These are phyloP conservation scores for Pachypanchax playfairii DNA, from an alignment of 2,113 vertebrate species.

Conservation along the genomic window DNA sequence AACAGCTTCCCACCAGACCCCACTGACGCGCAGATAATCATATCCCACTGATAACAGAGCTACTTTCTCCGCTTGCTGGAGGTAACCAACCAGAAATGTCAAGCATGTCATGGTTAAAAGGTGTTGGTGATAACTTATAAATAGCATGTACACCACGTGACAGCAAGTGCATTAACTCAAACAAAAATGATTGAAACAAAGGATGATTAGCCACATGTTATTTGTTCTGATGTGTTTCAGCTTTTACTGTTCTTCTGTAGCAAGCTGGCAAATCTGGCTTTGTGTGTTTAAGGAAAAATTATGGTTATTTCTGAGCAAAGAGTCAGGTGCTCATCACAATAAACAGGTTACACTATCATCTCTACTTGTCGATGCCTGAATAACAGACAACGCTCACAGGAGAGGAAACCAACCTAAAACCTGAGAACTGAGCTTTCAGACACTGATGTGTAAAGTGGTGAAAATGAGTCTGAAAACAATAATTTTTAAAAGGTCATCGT, in stretches of 20 bases:
- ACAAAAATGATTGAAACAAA: neutral
- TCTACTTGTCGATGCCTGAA: conserved; percentile 21
- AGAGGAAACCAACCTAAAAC: conserved; percentile 11
- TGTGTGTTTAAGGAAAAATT: conserved; percentile 38
- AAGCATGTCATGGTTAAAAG: conserved; percentile 51
- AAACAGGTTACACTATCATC: conserved; percentile 59
- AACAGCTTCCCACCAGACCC: conserved; percentile 33
- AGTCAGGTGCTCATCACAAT: conserved; percentile 33
- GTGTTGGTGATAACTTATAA: conserved; percentile 34
- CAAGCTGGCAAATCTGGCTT: conserved; percentile 25
- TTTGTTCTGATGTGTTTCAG: conserved; percentile 17
- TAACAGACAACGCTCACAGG: conserved; percentile 36
- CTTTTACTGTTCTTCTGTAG: conserved; percentile 13
- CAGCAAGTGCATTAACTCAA: conserved; percentile 5
- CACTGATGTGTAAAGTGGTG: neutral
- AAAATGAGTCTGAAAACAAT: conserved; percentile 49
- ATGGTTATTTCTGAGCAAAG: conserved; percentile 31
- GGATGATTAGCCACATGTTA: conserved; percentile 8
- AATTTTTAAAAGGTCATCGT: conserved; percentile 65
- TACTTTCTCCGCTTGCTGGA: conserved; percentile 47
- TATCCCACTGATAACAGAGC: conserved; percentile 54
- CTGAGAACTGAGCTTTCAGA: conserved; percentile 27
- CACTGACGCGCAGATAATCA: conserved; percentile 45
- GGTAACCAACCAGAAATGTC: conserved; percentile 57
- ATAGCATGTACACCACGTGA: neutral